Evolutionary conservation across 2,888 invertebrate species (phyloP).

Genomic region (Dicyrtomina minuta): DNA sequence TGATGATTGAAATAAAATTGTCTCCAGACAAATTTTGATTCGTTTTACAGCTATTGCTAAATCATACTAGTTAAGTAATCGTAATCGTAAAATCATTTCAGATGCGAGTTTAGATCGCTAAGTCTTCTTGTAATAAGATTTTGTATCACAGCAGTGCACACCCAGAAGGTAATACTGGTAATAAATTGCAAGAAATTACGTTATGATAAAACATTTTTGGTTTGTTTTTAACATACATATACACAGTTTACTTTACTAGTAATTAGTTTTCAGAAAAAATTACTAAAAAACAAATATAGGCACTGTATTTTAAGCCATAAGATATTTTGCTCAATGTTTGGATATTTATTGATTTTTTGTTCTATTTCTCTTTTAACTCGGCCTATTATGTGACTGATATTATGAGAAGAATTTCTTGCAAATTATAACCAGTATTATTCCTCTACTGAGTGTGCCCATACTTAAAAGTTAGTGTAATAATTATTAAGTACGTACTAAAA

Average conservation of each 20-base stretch:
- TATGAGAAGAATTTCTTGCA: no score
- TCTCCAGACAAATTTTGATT: no score
- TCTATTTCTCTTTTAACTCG: no score
- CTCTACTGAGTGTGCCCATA: no score
- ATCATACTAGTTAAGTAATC: not conserved
- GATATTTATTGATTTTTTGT: not conserved
- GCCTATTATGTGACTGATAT: no score
- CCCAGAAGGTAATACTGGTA: conserved; percentile 8
- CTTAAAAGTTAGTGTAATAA: not conserved
- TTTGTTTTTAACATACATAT: no score
- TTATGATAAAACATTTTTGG: not conserved
- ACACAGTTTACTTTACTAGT: no score
- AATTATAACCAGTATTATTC: no score
- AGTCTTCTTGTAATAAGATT: conserved; percentile 20
- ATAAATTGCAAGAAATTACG: not conserved
- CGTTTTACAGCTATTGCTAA: no score
- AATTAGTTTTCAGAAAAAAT: no score
- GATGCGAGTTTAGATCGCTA: conserved; percentile 24
- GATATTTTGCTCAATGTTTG: not conserved
- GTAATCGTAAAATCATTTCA: conserved; percentile 11
- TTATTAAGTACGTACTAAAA: not conserved
- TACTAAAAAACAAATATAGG: no score
- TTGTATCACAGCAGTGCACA: conserved; percentile 23
- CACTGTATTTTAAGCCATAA: not conserved
- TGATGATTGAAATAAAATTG: no score